A percentile compares a stretch with the other conserved stretches of the same genome.
Conservation (phyloP, 2,797 vertebrate species). For the Onychomys arenicola region DNA sequence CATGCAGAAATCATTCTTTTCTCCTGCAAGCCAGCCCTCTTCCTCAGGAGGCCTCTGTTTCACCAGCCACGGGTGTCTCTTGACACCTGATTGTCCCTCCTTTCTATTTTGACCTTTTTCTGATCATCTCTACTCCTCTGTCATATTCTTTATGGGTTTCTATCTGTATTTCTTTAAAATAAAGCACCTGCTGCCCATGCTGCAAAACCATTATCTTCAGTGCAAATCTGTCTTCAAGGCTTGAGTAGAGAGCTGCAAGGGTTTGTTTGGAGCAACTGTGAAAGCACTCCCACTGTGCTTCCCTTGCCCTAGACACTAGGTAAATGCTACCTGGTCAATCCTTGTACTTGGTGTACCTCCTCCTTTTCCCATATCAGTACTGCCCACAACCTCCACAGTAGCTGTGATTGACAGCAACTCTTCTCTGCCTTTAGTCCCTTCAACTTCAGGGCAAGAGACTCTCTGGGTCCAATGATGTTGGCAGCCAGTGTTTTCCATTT, state of each 20-base stretch:
- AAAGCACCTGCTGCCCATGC: not conserved
- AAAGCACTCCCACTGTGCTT: not conserved
- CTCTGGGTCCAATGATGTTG: not conserved
- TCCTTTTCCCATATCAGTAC: not conserved
- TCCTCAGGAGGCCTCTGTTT: not conserved
- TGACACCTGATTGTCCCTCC: not conserved
- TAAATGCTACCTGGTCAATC: not conserved
- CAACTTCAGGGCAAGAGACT: rapidly evolving
- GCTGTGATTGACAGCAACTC: not conserved
- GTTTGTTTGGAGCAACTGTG: not conserved
- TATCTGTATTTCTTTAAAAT: not conserved
- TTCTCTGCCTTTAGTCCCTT: not conserved
- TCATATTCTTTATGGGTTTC: not conserved
- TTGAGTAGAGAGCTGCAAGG: not conserved
- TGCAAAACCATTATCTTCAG: not conserved
- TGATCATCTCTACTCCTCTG: not conserved
- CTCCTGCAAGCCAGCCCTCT: not conserved
- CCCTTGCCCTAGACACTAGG: rapidly evolving
- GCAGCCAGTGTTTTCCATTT: not conserved
- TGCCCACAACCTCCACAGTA: not conserved
- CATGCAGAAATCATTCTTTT: not conserved
- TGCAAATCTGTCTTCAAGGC: not conserved
- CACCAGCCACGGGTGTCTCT: rapidly evolving
- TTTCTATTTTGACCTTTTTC: not conserved
- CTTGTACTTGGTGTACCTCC: rapidly evolving